Evolutionary conservation across 2,797 vertebrate species (phyloP).

Genomic region (Coendou prehensilis): DNA sequence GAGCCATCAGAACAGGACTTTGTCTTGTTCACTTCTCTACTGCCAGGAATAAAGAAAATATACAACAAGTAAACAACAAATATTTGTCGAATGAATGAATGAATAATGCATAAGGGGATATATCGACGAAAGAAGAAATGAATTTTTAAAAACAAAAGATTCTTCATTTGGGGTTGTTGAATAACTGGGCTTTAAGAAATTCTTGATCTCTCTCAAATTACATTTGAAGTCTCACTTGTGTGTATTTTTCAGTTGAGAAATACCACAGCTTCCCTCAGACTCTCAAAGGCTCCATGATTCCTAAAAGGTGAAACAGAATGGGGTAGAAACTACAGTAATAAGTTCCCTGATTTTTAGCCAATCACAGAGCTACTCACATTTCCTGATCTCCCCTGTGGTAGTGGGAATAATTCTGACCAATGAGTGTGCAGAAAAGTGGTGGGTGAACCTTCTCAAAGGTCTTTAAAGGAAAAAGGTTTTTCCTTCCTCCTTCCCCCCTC

Average conservation of each 20-base stretch:
- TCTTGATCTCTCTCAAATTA: conserved; percentile 34
- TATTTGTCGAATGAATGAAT: background rate
- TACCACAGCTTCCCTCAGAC: conserved; percentile 13
- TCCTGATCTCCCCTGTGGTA: background rate
- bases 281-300: background rate
- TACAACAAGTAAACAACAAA: background rate
- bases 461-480: background rate
- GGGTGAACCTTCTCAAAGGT: background rate
- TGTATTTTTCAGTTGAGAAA: conserved; percentile 17
- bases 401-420: conserved; percentile 38
- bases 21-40: background rate
- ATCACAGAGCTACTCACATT: background rate
- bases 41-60: conserved; percentile 41
- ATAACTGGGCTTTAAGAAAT: background rate
- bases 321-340: background rate
- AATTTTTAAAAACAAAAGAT: background rate
- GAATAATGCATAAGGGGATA: background rate
- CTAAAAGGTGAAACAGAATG: background rate
- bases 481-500: background rate
- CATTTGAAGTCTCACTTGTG: background rate
- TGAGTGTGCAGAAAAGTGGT: background rate
- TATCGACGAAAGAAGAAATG: background rate
- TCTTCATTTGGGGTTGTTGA: conserved; percentile 6
- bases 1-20: background rate
- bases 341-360: background rate